phyloP scores from a whole-genome alignment of 2,113 vertebrate genomes.

The Neodontobutis hainanensis region DNA sequence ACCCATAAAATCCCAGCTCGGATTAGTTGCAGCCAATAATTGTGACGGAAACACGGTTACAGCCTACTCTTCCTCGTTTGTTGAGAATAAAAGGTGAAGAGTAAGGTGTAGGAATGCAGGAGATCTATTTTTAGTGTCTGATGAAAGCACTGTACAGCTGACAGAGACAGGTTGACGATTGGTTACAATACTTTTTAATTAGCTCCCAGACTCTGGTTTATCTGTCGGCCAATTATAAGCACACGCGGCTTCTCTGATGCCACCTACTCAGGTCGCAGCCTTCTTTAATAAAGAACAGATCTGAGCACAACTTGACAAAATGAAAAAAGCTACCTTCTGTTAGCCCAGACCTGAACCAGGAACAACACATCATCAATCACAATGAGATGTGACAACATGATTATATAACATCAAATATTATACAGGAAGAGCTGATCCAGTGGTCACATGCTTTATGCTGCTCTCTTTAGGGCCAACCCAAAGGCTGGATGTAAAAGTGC shows the following conservation, averaged over 20 bases:
- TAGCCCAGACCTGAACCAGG: neutral
- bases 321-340: neutral
- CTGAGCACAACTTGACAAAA: neutral
- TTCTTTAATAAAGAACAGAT: neutral
- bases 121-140: slow-evolving; percentile 67
- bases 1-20: slow-evolving; percentile 48
- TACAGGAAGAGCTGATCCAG: neutral
- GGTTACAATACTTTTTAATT: slow-evolving; percentile 72
- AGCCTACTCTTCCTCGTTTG: slow-evolving; percentile 25
- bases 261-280: slow-evolving; percentile 5
- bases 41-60: slow-evolving; percentile 8
- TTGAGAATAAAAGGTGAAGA: slow-evolving; percentile 65
- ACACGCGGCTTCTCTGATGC: slow-evolving; percentile 17
- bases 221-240: slow-evolving; percentile 58
- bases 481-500: too few relatives aligned
- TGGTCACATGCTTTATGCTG: too few relatives aligned
- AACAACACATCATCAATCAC: neutral
- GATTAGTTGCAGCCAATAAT: slow-evolving; percentile 55
- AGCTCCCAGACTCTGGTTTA: slow-evolving; percentile 36
- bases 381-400: neutral
- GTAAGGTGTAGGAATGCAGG: slow-evolving; percentile 55
- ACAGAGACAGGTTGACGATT: slow-evolving; percentile 54
- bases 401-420: neutral
- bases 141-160: slow-evolving; percentile 46
- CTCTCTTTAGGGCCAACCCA: too few relatives aligned